These are phyloP conservation scores for Potamilus streckersoni DNA, from an alignment of 1,140 invertebrate genomes.

Conservation along the genomic window DNA sequence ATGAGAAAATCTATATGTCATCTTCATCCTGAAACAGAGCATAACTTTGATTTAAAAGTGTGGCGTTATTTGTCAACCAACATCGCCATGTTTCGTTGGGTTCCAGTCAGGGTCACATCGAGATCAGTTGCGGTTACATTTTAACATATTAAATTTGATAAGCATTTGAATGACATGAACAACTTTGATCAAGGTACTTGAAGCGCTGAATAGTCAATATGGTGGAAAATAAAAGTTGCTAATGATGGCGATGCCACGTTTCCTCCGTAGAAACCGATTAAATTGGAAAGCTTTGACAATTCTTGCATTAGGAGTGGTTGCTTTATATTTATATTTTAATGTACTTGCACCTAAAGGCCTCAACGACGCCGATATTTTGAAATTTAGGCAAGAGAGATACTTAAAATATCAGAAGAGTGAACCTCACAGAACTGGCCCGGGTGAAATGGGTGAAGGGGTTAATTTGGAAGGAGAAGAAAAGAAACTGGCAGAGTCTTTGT, in stretches of 20 bases:
- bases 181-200: no score
- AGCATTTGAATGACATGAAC: no score
- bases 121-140: no score
- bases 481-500: constrained; percentile 58
- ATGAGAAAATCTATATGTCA: no score
- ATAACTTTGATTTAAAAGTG: no score
- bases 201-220: no score
- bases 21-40: no score
- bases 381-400: constrained; percentile 43
- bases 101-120: no score
- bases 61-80: no score
- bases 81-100: no score
- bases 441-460: constrained; percentile 58
- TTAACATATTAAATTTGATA: no score
- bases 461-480: constrained; percentile 54
- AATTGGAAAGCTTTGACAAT: constrained; percentile 36
- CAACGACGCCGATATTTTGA: constrained; percentile 16
- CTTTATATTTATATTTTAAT: constrained; percentile 18
- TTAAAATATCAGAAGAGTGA: constrained; percentile 44
- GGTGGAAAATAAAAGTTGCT: no score
- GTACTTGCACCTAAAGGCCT: not conserved
- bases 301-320: constrained; percentile 18
- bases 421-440: constrained; percentile 45
- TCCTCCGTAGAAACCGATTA: constrained; percentile 29
- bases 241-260: constrained; percentile 28